Percentiles rank a stretch among this genome's conserved stretches.
These are phyloP conservation scores for Thaleichthys pacificus DNA, from an alignment of 2,797 vertebrate species.

Conservation along the genomic window DNA sequence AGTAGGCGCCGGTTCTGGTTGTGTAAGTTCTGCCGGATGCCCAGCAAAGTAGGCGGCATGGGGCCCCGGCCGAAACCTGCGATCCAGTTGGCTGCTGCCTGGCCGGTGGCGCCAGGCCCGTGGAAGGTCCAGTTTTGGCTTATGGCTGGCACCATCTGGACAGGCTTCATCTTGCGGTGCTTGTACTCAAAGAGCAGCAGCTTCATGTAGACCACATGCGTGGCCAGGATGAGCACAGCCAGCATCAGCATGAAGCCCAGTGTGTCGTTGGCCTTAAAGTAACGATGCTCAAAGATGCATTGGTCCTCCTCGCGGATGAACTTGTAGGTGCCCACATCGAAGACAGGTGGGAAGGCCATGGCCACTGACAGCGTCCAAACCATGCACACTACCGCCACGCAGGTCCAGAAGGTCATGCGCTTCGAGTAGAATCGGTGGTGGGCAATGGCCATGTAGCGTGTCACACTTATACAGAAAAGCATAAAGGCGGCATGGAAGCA, in stretches of 20 bases:
- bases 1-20: constrained; percentile 86
- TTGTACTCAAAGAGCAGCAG: constrained; percentile 89
- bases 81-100: constrained; percentile 91
- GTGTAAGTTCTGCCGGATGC: constrained; percentile 87
- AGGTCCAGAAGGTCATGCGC: constrained; percentile 91
- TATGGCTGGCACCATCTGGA: constrained; percentile 90
- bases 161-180: constrained; percentile 91
- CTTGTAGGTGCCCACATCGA: constrained; percentile 90
- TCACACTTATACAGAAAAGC: constrained; percentile 90
- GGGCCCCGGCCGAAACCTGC: constrained; percentile 88
- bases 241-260: constrained; percentile 91
- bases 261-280: constrained; percentile 90
- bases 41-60: constrained; percentile 88
- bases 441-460: constrained; percentile 89
- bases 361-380: constrained; percentile 90
- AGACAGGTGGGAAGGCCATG: constrained; percentile 89
- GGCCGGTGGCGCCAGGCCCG: constrained; percentile 87
- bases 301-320: constrained; percentile 91
- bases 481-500: constrained; percentile 92
- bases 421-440: constrained; percentile 91
- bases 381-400: constrained; percentile 89
- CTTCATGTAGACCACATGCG: constrained; percentile 90
- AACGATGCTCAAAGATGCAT: constrained; percentile 90
- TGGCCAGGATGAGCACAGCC: constrained; percentile 87
- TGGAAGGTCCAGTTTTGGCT: constrained; percentile 94